phyloP scores from a whole-genome alignment of 2,113 vertebrate species.

The Rhinolophus ferrumequinum region DNA sequence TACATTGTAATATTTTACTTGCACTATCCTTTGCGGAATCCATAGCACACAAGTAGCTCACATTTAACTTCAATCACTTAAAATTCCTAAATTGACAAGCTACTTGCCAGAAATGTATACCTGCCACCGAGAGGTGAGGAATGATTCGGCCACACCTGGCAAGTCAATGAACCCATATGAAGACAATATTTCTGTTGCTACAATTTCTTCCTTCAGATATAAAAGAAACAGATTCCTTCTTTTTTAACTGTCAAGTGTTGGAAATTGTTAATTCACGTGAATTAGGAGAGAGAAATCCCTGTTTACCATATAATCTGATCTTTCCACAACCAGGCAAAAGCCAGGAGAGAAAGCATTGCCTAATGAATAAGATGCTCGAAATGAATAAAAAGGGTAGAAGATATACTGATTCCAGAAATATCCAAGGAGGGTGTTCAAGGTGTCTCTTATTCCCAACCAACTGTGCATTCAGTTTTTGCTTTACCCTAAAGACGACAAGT shows the following conservation, averaged over 20 bases:
- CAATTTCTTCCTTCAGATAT: not conserved
- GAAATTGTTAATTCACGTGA: not conserved
- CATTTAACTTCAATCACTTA: not conserved
- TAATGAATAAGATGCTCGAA: not conserved
- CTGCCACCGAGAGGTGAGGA: not conserved
- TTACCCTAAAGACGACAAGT: not conserved
- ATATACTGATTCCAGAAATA: not conserved
- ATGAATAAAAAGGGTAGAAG: not conserved
- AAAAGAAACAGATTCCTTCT: not conserved
- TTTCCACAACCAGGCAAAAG: not conserved
- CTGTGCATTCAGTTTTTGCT: not conserved
- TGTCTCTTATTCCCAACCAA: constrained; percentile 14
- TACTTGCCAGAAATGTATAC: not conserved
- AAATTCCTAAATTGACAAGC: not conserved
- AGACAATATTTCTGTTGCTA: not conserved
- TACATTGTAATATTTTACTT: not conserved
- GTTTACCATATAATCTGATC: not conserved
- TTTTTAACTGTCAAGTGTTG: not conserved
- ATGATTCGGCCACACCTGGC: not conserved
- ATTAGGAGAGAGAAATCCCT: not conserved
- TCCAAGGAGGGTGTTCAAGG: not conserved
- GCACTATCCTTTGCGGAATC: not conserved
- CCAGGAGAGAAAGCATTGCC: not conserved
- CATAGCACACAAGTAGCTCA: not conserved
- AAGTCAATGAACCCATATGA: not conserved